phyloP scores from a whole-genome alignment of 2,888 invertebrate species.

The Chaetoderma sp. region DNA sequence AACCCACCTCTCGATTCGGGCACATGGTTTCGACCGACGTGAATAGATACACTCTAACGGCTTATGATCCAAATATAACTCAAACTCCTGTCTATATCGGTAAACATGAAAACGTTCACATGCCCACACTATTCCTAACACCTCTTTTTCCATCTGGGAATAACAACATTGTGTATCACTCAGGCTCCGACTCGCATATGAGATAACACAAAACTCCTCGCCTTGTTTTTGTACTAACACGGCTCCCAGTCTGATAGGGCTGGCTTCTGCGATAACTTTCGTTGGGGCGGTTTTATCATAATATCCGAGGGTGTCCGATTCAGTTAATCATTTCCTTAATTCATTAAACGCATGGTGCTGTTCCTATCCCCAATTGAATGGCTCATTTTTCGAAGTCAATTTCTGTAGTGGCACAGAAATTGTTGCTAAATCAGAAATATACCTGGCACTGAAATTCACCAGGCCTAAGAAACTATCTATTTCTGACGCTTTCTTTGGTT shows the following conservation, averaged over 20 bases:
- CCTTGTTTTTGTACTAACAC: constrained; percentile 30
- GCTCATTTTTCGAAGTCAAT: not conserved
- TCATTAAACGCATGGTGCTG: constrained; percentile 17
- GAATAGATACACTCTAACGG: constrained; percentile 18
- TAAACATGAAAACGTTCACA: constrained; percentile 19
- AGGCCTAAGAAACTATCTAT: constrained; percentile 18
- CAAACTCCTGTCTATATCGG: constrained; percentile 7
- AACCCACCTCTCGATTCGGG: constrained; percentile 34
- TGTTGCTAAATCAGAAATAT: constrained; percentile 18
- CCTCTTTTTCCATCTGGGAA: constrained; percentile 38
- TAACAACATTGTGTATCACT: constrained; percentile 30
- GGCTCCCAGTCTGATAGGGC: constrained; percentile 28
- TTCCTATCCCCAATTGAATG: not conserved
- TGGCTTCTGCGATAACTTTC: constrained; percentile 27
- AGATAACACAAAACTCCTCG: constrained; percentile 22
- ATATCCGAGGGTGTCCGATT: constrained; percentile 18
- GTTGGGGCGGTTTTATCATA: constrained; percentile 13
- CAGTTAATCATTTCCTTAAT: constrained; percentile 8
- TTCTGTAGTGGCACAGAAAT: constrained; percentile 16
- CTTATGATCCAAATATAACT: constrained; percentile 9
- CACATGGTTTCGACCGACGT: constrained; percentile 23
- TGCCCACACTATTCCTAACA: constrained; percentile 25
- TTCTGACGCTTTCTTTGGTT: constrained; percentile 21
- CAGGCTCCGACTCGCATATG: constrained; percentile 30
- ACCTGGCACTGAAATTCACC: constrained; percentile 14